These are phyloP conservation scores for Ploceus nigricollis DNA, from an alignment of 2,113 vertebrate species.

Conservation along the genomic window DNA sequence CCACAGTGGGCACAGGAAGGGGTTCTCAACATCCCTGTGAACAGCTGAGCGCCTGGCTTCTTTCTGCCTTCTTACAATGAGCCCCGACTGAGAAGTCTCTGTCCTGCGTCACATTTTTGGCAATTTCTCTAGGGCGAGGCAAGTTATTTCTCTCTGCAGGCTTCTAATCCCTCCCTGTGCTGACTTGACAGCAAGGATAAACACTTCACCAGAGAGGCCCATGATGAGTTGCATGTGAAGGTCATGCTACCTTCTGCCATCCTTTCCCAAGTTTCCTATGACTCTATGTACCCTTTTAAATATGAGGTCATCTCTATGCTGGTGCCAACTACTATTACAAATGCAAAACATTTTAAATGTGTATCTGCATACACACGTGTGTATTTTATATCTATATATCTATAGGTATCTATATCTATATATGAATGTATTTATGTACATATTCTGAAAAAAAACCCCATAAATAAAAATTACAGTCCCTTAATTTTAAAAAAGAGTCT, in stretches of 20 bases:
- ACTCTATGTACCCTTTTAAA: not conserved
- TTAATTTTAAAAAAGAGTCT: not conserved
- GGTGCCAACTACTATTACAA: conserved; percentile 1
- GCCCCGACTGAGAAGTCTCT: not conserved
- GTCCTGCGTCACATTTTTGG: not conserved
- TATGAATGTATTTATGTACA: not conserved
- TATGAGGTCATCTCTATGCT: not conserved
- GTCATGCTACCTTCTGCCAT: conserved; percentile 2
- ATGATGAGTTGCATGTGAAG: not conserved
- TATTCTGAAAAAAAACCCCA: not conserved
- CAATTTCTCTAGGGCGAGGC: not conserved
- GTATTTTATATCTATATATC: not conserved
- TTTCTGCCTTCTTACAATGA: not conserved
- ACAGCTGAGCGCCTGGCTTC: not conserved
- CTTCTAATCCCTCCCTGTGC: not conserved
- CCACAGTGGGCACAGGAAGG: not conserved
- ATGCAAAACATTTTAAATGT: not conserved
- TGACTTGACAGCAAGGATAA: not conserved
- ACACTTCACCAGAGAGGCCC: not conserved
- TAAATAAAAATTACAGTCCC: not conserved
- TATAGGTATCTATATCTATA: not conserved
- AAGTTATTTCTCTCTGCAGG: conserved; percentile 1
- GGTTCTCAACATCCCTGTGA: not conserved
- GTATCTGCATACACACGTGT: not conserved
- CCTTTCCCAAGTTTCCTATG: not conserved